Percentiles rank a stretch among this genome's conserved stretches.
These are phyloP conservation scores for Murina feae DNA, from an alignment of 2,113 vertebrate genomes.

Conservation along the genomic window DNA sequence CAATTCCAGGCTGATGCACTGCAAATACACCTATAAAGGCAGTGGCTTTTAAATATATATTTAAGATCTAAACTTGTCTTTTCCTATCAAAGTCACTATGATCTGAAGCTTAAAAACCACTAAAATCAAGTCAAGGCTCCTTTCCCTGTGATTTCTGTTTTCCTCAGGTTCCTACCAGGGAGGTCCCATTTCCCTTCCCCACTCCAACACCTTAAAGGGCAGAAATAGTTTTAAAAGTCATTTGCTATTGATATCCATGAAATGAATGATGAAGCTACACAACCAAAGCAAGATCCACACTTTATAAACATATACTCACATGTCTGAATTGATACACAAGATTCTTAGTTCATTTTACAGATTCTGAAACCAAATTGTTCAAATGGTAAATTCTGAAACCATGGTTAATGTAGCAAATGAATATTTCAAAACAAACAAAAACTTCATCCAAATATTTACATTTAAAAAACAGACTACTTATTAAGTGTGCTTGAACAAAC, in stretches of 20 bases:
- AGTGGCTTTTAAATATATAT: background rate
- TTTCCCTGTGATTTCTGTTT: background rate
- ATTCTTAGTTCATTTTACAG: constrained; percentile 27
- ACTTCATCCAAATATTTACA: constrained; percentile 60
- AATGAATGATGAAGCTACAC: constrained; percentile 28
- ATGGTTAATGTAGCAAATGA: constrained; percentile 40
- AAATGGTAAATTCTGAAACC: constrained; percentile 48
- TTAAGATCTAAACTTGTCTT: background rate
- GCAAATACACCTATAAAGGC: background rate
- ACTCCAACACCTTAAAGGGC: background rate
- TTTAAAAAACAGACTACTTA: constrained; percentile 66
- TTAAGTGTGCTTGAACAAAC: constrained; percentile 75
- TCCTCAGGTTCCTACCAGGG: background rate
- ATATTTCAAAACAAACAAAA: constrained; percentile 54
- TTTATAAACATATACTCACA: constrained; percentile 38
- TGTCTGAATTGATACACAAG: background rate
- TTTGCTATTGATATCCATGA: background rate
- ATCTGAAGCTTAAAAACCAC: background rate
- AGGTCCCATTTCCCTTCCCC: background rate
- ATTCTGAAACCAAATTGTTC: constrained; percentile 36
- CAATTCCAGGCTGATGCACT: background rate
- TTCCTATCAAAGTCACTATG: background rate
- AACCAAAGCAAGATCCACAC: background rate
- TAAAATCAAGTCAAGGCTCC: background rate
- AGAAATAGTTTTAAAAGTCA: background rate